Evolutionary conservation across 92 coral and sea anemone species (phyloP).

Genomic region (Pocillopora grandis): DNA sequence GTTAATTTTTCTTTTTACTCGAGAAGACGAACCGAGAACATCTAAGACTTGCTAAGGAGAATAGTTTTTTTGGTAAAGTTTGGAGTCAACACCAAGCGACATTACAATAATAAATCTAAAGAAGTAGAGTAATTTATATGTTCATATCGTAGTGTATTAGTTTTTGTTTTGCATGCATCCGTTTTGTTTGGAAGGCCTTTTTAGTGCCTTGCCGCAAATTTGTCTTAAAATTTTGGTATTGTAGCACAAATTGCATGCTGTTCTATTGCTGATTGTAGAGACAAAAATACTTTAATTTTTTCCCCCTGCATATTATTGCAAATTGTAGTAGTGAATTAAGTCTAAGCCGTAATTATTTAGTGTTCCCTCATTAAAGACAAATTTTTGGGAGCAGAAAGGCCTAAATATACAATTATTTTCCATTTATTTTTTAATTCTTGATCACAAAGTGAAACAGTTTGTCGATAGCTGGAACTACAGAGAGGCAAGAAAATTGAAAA

Average conservation of each 20-base stretch:
- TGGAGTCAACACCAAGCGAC: background rate
- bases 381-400: background rate
- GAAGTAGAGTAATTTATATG: constrained; percentile 8
- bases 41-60: background rate
- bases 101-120: background rate
- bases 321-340: background rate
- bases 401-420: constrained; percentile 34
- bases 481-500: constrained; percentile 16
- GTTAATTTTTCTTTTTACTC: constrained; percentile 1
- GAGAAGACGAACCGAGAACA: background rate
- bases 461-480: constrained; percentile 18
- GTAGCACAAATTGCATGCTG: background rate
- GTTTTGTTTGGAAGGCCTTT: constrained; percentile 6
- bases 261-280: constrained; percentile 4
- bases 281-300: background rate
- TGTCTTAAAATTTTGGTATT: background rate
- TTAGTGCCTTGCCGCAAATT: background rate
- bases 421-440: constrained; percentile 42
- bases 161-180: background rate
- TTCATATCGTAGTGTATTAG: background rate
- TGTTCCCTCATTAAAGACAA: background rate
- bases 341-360: background rate
- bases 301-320: constrained; percentile 10
- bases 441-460: constrained; percentile 23
- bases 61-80: background rate